Conservation (phyloP, 1,140 invertebrate species). For the Habropoda laboriosa region DNA sequence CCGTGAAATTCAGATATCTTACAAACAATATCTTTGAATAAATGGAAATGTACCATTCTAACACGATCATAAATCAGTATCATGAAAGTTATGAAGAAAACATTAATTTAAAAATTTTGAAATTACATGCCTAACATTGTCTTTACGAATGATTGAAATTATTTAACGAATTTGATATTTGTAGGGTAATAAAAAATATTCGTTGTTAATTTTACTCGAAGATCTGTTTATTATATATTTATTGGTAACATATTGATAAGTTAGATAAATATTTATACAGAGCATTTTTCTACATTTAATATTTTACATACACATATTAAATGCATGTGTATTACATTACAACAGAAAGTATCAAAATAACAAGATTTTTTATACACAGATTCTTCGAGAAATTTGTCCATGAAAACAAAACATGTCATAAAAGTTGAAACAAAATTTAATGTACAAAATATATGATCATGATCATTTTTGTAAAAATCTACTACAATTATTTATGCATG, state of each 20-base stretch:
- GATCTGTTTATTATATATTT: conserved; percentile 6
- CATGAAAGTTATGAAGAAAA: not conserved
- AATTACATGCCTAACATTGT: conserved; percentile 20
- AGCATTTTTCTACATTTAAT: conserved; percentile 52
- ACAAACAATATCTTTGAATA: not conserved
- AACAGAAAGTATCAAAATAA: conserved; percentile 17
- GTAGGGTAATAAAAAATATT: conserved; percentile 1
- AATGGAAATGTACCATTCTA: conserved; percentile 8
- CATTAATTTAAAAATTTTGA: conserved; percentile 10
- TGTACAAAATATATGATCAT: not conserved
- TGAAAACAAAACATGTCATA: not conserved
- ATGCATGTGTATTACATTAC: not conserved
- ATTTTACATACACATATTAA: conserved; percentile 22
- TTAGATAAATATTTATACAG: conserved; percentile 44
- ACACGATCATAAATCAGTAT: conserved; percentile 1
- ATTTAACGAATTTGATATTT: conserved; percentile 16
- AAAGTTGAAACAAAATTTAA: conserved; percentile 1
- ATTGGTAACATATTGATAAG: conserved; percentile 22
- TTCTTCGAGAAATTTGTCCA: not conserved
- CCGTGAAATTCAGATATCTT: conserved; percentile 29
- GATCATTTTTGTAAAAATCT: not conserved
- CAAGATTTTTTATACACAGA: conserved; percentile 20
- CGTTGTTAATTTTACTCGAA: not conserved
- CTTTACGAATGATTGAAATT: conserved; percentile 11
- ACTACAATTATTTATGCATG: conserved; percentile 10